Conservation (phyloP, 2,888 invertebrate genomes). For the Fragum sueziense region DNA sequence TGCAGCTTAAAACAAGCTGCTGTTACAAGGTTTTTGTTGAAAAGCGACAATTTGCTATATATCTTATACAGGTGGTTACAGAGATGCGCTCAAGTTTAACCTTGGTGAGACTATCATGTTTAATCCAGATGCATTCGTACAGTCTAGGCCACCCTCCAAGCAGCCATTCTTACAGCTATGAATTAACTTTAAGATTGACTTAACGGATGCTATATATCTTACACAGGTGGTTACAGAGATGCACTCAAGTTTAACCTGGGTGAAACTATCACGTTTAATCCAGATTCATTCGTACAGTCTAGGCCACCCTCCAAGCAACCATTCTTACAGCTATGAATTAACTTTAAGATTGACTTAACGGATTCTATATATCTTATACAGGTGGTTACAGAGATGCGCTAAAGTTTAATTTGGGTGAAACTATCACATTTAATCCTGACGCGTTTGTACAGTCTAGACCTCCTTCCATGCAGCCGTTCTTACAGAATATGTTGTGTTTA, state of each 20-base stretch:
- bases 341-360: background rate
- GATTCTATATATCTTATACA: no score
- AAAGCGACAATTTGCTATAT: no score
- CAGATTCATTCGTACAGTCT: constrained; percentile 93
- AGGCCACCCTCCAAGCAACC: constrained; percentile 93
- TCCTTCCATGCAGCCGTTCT: constrained; percentile 92
- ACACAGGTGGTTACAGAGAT: constrained; percentile 85
- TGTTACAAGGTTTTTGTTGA: no score
- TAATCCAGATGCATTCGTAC: constrained; percentile 93
- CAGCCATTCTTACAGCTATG: constrained; percentile 93
- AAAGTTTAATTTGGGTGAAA: constrained; percentile 86
- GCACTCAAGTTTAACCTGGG: constrained; percentile 88
- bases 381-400: constrained; percentile 88
- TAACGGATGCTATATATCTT: no score
- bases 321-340: constrained; percentile 92
- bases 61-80: constrained; percentile 77
- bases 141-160: constrained; percentile 91
- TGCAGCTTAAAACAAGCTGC: no score
- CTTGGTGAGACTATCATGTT: constrained; percentile 91
- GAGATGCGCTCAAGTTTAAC: constrained; percentile 89
- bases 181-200: no score
- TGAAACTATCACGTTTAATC: constrained; percentile 91
- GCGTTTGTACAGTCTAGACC: constrained; percentile 94
- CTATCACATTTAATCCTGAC: constrained; percentile 93
- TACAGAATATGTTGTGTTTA: constrained; percentile 93